Percentiles rank a stretch among this genome's conserved stretches.
These are phyloP conservation scores for Tetraodon nigroviridis DNA, from an alignment of 2,113 vertebrate genomes.

Conservation along the genomic window DNA sequence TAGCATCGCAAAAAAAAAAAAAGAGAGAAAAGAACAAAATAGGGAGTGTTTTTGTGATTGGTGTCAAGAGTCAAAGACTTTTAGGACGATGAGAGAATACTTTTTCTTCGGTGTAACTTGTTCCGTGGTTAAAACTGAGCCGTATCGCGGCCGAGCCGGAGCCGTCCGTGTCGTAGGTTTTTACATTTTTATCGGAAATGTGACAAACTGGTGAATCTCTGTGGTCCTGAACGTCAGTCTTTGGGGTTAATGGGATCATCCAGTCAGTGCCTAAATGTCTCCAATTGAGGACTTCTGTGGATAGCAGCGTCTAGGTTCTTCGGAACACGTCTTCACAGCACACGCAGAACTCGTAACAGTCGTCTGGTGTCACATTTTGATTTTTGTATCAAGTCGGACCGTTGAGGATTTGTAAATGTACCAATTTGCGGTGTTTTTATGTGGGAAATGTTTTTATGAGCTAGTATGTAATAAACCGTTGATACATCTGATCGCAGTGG, in stretches of 20 bases:
- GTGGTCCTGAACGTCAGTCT: constrained; percentile 29
- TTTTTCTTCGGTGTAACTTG: constrained; percentile 52
- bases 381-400: constrained; percentile 67
- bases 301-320: constrained; percentile 22
- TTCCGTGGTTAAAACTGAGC: constrained; percentile 46
- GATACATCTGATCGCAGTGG: constrained; percentile 19
- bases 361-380: constrained; percentile 57
- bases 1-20: constrained; percentile 11
- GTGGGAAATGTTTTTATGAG: constrained; percentile 69
- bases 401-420: constrained; percentile 70
- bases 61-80: constrained; percentile 29
- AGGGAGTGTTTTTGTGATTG: constrained; percentile 40
- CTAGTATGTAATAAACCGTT: constrained; percentile 69
- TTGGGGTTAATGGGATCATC: constrained; percentile 29
- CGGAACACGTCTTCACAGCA: constrained; percentile 19
- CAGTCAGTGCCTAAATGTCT: constrained; percentile 58
- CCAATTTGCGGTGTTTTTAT: constrained; percentile 73
- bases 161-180: constrained; percentile 40
- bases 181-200: constrained; percentile 22
- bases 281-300: constrained; percentile 31
- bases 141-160: constrained; percentile 30
- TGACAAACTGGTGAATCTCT: constrained; percentile 31
- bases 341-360: constrained; percentile 49
- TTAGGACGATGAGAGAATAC: constrained; percentile 32
- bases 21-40: constrained; percentile 9